A percentile compares a stretch with the other conserved stretches of the same genome.
Conservation (phyloP, 2,888 invertebrate genomes). For the Melipona bicolor region DNA sequence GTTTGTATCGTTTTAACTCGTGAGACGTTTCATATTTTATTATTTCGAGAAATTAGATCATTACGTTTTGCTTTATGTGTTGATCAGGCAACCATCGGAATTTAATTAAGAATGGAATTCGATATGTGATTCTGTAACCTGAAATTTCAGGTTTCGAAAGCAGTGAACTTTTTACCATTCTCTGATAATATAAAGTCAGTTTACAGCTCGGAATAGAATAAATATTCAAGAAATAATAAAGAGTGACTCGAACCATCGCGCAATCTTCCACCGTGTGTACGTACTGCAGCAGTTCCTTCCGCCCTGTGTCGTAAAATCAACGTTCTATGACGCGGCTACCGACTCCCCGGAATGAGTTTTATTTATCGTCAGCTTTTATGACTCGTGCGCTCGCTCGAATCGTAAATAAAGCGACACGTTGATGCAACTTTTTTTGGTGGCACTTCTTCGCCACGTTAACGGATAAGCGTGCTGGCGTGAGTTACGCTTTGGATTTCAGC, state of each 20-base stretch:
- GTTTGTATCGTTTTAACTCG: neutral
- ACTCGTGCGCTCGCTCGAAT: neutral
- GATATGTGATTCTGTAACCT: neutral
- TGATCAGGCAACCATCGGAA: neutral
- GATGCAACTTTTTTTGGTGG: slow-evolving; percentile 37
- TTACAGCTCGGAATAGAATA: neutral
- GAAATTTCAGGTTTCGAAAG: neutral
- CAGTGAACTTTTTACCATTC: too few relatives aligned
- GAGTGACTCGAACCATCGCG: neutral
- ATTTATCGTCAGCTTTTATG: neutral
- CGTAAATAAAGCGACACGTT: slow-evolving; percentile 27
- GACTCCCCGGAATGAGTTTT: neutral
- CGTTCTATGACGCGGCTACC: neutral
- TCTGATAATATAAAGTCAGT: too few relatives aligned
- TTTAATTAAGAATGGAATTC: neutral
- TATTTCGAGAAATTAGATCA: neutral
- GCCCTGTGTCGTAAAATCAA: neutral
- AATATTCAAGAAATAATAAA: neutral
- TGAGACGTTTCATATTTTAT: neutral
- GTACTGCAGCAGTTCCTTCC: neutral
- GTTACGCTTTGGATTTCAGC: slow-evolving; percentile 56
- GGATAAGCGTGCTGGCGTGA: slow-evolving; percentile 46
- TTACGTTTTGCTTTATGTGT: neutral
- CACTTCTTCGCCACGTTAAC: slow-evolving; percentile 18
- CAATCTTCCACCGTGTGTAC: neutral